Evolutionary conservation across 2,797 vertebrate genomes (phyloP), one percentile per base, ranked within the genome.

Genomic region (Lithobates pipiens): DNA sequence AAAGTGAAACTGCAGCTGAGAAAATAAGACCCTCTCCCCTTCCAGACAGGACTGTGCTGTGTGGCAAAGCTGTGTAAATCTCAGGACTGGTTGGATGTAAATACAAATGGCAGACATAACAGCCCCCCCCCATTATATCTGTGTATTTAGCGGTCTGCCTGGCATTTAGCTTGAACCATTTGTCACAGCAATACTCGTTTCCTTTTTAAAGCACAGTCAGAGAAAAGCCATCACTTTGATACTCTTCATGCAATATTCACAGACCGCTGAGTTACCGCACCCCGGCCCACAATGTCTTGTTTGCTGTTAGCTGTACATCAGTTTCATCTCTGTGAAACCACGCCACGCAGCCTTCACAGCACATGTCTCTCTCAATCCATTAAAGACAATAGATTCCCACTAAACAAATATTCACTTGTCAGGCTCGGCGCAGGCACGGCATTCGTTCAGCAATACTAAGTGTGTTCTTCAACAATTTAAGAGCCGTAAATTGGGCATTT

Each of bases 341-440:
- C 69, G 91, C 88, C 88, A 88, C 86, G 86, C 86, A 91, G 88
- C 88, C 85, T 90, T 91, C 91, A 86, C 76, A 81, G 10, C 44
- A 88, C 89, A 81, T 87, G 91, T 91, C 90, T 89, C 90, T 93
- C 93, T 94, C 92, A 93, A 95, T 95, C 93, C 95, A 95, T 95
- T 96, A 88, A 88, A 92, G 95, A 95, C 94, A 93, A 94, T 91
- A 92, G 93, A 91, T 93, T 94, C 91, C 93, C 90, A 89, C 93
- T 94, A 95, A 95, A 95, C 92, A 94, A 94, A 94, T 90, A 93
- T 92, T 94, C 93, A 86, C 93, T 92, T 93, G 91, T 93, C 92
- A 93, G 89, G 91, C 91, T 87, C 89, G 90, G 90, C 90, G 90
- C 89, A 85, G 89, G 89, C 88, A 90, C 84, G 86, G 87, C 77